Evolutionary conservation across 2,888 invertebrate genomes (phyloP).

Genomic region (Pemphredon lugubris): DNA sequence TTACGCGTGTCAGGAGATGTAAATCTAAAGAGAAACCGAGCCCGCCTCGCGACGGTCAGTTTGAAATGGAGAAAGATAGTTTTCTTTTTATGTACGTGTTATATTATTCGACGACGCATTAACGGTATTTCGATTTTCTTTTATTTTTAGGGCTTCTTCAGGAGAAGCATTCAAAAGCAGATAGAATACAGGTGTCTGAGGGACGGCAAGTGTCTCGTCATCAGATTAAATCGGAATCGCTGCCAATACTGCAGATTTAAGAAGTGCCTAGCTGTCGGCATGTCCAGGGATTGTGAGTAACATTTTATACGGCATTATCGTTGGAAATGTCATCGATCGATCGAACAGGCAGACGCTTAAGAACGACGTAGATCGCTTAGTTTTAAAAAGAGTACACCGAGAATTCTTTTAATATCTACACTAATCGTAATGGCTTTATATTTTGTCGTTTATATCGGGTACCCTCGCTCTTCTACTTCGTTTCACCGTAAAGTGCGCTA

Average conservation of each 20-base stretch:
- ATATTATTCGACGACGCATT: not conserved
- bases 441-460: too few species aligned
- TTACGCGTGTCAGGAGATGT: not conserved
- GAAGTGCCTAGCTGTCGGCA: constrained; percentile 97
- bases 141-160: constrained; percentile 93
- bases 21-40: not conserved
- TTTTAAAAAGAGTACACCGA: too few species aligned
- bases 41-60: not conserved
- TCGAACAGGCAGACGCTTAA: too few species aligned
- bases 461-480: too few species aligned
- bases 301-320: not conserved
- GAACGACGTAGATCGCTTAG: too few species aligned
- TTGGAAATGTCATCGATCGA: too few species aligned
- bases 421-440: too few species aligned
- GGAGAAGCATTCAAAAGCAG: constrained; percentile 97
- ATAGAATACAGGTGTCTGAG: constrained; percentile 97
- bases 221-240: constrained; percentile 95
- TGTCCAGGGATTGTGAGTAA: constrained; percentile 97
- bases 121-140: constrained; percentile 8
- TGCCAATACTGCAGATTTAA: constrained; percentile 98
- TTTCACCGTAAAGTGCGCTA: too few species aligned
- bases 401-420: too few species aligned
- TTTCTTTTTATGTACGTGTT: not conserved
- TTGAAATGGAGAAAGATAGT: not conserved
- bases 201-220: constrained; percentile 96